These are phyloP conservation scores for Leucoptera coffeella DNA, from an alignment of 2,888 invertebrate genomes.

Conservation along the genomic window DNA sequence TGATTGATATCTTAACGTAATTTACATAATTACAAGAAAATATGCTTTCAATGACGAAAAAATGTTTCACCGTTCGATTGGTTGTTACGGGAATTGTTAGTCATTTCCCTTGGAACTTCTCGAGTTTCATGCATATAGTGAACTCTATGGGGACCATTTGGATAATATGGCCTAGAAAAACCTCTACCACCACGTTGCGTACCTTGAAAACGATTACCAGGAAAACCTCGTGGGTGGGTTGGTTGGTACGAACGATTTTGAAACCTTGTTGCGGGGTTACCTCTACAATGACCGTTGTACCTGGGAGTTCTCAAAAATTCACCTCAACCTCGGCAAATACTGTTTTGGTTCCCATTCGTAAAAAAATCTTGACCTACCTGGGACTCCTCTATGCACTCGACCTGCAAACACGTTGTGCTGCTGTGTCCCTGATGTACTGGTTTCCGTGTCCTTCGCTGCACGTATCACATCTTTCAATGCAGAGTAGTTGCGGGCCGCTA, in stretches of 20 bases:
- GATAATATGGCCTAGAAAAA: too few species aligned
- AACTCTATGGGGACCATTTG: too few species aligned
- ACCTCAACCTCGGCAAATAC: neutral
- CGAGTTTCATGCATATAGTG: neutral
- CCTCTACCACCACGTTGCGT: too few species aligned
- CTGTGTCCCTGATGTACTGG: neutral
- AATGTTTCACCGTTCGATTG: slow-evolving; percentile 5
- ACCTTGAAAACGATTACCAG: neutral
- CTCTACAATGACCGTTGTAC: too few species aligned
- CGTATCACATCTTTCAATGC: slow-evolving; percentile 6
- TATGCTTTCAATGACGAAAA: neutral
- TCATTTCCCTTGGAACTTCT: neutral
- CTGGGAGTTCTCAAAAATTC: neutral
- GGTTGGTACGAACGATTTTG: too few species aligned
- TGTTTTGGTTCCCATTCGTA: too few species aligned
- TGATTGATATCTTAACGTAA: neutral
- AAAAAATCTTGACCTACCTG: too few species aligned
- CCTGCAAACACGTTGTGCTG: neutral
- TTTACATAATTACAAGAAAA: too few species aligned
- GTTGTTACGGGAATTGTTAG: neutral
- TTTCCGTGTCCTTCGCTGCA: slow-evolving; percentile 4
- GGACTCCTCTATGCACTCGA: neutral
- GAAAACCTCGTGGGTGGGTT: neutral
- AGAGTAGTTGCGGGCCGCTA: slow-evolving; percentile 3
- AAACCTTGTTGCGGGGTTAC: too few species aligned